phyloP scores from a whole-genome alignment of 2,888 invertebrate genomes.

The Erebia aethiops region DNA sequence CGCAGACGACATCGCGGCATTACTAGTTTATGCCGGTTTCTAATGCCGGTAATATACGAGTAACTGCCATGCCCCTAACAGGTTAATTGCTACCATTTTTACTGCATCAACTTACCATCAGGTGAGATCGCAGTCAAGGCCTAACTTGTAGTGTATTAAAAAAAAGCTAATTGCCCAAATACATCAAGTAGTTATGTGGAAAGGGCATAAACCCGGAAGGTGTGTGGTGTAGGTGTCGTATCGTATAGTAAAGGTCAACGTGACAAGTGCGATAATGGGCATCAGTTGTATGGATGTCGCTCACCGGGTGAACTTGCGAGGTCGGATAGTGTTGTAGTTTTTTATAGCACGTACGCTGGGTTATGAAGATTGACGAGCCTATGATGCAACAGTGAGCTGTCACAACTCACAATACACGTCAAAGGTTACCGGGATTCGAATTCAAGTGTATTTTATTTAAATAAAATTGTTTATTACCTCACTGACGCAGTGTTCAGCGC shows the following conservation, averaged over 20 bases:
- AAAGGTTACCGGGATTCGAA: neutral
- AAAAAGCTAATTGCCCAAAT: constrained; percentile 10
- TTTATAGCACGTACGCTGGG: neutral
- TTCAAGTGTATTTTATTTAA: too few species aligned
- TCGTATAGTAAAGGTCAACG: constrained; percentile 33
- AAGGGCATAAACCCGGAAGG: constrained; percentile 41
- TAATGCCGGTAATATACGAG: too few species aligned
- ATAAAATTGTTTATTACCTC: too few species aligned
- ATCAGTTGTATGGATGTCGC: constrained; percentile 29
- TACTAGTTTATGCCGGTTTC: too few species aligned
- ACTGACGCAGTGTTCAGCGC: too few species aligned
- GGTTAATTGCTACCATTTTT: too few species aligned
- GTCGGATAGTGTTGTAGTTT: constrained; percentile 29
- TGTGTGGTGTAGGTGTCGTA: constrained; percentile 4
- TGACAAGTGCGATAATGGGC: constrained; percentile 24
- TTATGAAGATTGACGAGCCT: neutral
- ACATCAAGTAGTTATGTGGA: constrained; percentile 18
- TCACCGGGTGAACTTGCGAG: constrained; percentile 41
- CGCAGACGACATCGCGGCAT: too few species aligned
- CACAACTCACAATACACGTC: neutral
- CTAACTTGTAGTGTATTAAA: too few species aligned
- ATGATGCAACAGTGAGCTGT: neutral
- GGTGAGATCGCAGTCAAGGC: too few species aligned
- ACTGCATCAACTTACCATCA: too few species aligned
- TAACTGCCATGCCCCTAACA: too few species aligned